Conservation (phyloP, 2,797 vertebrate genomes). For the Chaetophractus vellerosus region DNA sequence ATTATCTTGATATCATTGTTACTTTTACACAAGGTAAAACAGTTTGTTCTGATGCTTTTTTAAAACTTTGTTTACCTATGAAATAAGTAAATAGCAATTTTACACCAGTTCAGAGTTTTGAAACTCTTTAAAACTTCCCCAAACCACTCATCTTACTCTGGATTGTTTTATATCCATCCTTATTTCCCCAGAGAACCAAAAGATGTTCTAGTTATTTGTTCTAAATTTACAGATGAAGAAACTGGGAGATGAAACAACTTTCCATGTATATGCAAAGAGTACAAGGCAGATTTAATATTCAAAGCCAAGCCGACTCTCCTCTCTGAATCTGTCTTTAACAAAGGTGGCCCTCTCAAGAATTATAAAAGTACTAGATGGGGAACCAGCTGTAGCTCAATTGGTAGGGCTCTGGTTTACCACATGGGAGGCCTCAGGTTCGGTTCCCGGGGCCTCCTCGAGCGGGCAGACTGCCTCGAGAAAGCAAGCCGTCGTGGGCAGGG, state of each 20-base stretch:
- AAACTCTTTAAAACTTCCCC: background rate
- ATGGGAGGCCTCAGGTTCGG: too few species aligned
- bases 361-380: background rate
- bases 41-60: background rate
- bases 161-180: background rate
- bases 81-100: background rate
- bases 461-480: too few species aligned
- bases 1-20: background rate
- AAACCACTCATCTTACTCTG: background rate
- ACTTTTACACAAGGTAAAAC: background rate
- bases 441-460: too few species aligned
- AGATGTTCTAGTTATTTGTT: background rate
- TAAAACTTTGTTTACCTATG: background rate
- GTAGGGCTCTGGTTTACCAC: too few species aligned
- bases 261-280: background rate
- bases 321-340: background rate
- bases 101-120: background rate
- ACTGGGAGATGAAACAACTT: background rate
- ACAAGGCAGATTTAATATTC: background rate
- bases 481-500: too few species aligned
- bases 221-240: background rate
- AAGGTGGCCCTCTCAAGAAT: background rate
- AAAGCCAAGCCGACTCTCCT: background rate
- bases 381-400: too few species aligned
- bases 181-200: background rate